phyloP scores from a whole-genome alignment of 2,888 invertebrate species.

The Euplagia quadripunctaria region DNA sequence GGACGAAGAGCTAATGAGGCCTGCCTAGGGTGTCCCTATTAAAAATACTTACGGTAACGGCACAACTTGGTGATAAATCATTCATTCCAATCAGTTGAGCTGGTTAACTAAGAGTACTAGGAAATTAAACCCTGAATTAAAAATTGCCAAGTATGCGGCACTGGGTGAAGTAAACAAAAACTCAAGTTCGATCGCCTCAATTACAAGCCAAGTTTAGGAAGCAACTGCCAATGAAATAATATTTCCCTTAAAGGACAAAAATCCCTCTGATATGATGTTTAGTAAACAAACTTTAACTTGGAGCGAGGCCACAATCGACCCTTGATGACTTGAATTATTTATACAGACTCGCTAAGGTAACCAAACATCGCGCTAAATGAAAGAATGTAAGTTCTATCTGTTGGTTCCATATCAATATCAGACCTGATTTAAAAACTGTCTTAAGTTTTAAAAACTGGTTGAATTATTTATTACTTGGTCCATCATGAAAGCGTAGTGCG shows the following conservation, averaged over 20 bases:
- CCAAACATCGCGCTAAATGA: slow-evolving; percentile 39
- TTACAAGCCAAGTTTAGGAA: background rate
- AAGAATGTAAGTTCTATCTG: too few relatives aligned
- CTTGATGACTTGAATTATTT: slow-evolving; percentile 80
- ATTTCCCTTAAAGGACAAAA: slow-evolving; percentile 30
- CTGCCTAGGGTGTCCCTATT: too few relatives aligned
- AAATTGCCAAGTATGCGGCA: background rate
- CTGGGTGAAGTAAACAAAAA: too few relatives aligned
- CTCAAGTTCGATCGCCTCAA: background rate
- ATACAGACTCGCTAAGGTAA: slow-evolving; percentile 62
- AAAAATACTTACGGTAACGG: background rate
- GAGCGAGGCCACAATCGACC: slow-evolving; percentile 59
- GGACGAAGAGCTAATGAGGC: background rate
- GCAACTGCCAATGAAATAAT: slow-evolving; percentile 10
- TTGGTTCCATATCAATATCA: too few relatives aligned
- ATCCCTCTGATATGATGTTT: slow-evolving; percentile 34
- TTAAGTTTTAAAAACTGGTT: too few relatives aligned
- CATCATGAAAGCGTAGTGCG: too few relatives aligned
- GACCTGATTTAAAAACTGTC: too few relatives aligned
- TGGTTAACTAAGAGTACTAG: background rate
- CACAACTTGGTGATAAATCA: background rate
- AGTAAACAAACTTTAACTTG: slow-evolving; percentile 52
- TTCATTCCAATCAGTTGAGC: background rate
- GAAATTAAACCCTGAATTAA: background rate
- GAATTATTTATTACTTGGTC: too few relatives aligned